Evolutionary conservation across 2,888 invertebrate species (phyloP).

Genomic region (Unio pictorum): DNA sequence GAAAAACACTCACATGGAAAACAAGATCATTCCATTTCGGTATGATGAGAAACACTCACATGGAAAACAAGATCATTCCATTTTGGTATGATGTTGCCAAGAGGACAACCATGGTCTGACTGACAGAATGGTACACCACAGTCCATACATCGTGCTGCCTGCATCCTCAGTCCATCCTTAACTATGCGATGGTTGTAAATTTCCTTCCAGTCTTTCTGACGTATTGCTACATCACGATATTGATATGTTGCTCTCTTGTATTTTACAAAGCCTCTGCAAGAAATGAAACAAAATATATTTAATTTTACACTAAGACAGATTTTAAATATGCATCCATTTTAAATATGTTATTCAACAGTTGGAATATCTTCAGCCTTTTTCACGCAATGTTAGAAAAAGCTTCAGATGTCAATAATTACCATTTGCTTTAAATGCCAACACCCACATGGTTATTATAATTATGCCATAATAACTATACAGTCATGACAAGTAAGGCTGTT

Average conservation of each 20-base stretch:
- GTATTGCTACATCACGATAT: conserved; percentile 88
- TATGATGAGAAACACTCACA: conserved; percentile 71
- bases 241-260: conserved; percentile 90
- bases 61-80: conserved; percentile 98
- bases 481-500: no score
- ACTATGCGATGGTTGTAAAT: conserved; percentile 91
- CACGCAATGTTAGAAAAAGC: no score
- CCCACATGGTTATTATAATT: no score
- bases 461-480: no score
- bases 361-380: background rate
- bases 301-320: background rate
- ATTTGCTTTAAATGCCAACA: no score
- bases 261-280: conserved; percentile 90
- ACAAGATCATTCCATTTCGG: conserved; percentile 84
- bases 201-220: conserved; percentile 96
- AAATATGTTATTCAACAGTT: background rate
- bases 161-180: conserved; percentile 79
- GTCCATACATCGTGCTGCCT: conserved; percentile 88
- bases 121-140: conserved; percentile 99
- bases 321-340: background rate
- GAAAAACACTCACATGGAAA: conserved; percentile 75
- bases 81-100: conserved; percentile 98
- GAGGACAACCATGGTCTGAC: conserved; percentile 93
- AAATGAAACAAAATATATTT: background rate
- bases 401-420: no score